Conservation (phyloP, 2,888 invertebrate species). For the Coremacera marginata region DNA sequence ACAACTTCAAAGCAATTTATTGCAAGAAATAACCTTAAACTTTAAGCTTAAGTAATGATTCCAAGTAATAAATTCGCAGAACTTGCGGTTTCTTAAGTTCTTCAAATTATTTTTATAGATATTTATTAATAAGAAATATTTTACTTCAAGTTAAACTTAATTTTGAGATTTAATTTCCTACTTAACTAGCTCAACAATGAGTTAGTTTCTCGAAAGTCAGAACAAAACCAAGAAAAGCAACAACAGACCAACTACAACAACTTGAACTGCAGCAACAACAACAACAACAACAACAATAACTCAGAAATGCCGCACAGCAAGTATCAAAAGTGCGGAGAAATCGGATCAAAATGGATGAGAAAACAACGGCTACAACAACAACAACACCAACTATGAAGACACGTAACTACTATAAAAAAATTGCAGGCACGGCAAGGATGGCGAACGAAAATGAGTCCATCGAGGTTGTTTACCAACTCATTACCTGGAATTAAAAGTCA, state of each 20-base stretch:
- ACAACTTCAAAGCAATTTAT: too few species aligned
- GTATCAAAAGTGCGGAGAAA: conserved; percentile 18
- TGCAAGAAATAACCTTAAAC: too few species aligned
- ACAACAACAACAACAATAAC: conserved; percentile 33
- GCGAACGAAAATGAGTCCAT: neutral
- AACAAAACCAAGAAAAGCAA: neutral
- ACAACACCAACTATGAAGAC: conserved; percentile 30
- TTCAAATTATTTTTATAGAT: too few species aligned
- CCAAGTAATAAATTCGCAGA: too few species aligned
- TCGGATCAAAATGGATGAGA: conserved; percentile 17
- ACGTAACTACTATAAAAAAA: conserved; percentile 31
- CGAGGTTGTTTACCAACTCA: conserved; percentile 37
- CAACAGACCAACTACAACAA: neutral
- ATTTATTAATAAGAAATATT: too few species aligned
- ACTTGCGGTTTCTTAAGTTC: too few species aligned
- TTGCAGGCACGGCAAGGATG: neutral
- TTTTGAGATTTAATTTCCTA: neutral
- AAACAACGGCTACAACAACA: neutral
- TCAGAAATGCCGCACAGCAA: conserved; percentile 39
- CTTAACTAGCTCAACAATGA: neutral
- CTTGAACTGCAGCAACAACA: neutral
- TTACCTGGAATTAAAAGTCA: conserved; percentile 41
- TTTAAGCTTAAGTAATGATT: too few species aligned
- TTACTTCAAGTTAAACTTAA: too few species aligned
- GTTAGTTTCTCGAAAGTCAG: neutral